phyloP scores from a whole-genome alignment of 2,888 invertebrate genomes.

The Crocallis elinguaria region DNA sequence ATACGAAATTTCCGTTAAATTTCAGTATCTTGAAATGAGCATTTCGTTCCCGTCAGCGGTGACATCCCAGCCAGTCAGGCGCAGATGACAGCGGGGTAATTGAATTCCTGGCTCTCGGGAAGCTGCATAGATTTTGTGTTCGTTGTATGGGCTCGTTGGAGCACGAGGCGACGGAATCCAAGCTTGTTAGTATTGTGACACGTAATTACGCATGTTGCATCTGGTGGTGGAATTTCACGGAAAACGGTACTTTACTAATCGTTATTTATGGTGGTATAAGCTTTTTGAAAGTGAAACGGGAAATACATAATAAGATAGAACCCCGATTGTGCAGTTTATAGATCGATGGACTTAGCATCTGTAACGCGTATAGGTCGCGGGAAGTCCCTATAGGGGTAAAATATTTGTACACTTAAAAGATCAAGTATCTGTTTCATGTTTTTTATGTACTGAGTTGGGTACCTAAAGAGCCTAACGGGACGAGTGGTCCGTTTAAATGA shows the following conservation, averaged over 20 bases:
- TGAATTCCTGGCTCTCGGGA: conserved; percentile 28
- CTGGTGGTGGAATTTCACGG: conserved; percentile 1
- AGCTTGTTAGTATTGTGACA: conserved; percentile 5
- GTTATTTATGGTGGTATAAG: background rate
- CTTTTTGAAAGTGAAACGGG: too few species aligned
- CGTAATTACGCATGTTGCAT: conserved; percentile 5
- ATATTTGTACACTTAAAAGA: too few species aligned
- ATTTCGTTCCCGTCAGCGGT: conserved; percentile 4
- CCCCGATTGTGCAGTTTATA: too few species aligned
- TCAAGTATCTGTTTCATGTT: too few species aligned
- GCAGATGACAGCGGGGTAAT: conserved; percentile 28
- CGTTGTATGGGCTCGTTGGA: background rate
- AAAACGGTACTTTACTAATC: background rate
- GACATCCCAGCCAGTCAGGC: conserved; percentile 16
- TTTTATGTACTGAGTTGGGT: too few species aligned
- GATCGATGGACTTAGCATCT: too few species aligned
- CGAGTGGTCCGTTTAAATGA: too few species aligned
- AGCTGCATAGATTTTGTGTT: background rate
- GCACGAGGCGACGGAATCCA: conserved; percentile 1
- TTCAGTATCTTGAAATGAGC: conserved; percentile 16
- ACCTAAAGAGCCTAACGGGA: too few species aligned
- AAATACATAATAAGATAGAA: too few species aligned
- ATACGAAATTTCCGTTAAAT: conserved; percentile 1
- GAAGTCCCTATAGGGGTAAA: too few species aligned
- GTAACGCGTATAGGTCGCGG: too few species aligned